phyloP scores from a whole-genome alignment of 2,888 invertebrate genomes.

The Phlogophora meticulosa region DNA sequence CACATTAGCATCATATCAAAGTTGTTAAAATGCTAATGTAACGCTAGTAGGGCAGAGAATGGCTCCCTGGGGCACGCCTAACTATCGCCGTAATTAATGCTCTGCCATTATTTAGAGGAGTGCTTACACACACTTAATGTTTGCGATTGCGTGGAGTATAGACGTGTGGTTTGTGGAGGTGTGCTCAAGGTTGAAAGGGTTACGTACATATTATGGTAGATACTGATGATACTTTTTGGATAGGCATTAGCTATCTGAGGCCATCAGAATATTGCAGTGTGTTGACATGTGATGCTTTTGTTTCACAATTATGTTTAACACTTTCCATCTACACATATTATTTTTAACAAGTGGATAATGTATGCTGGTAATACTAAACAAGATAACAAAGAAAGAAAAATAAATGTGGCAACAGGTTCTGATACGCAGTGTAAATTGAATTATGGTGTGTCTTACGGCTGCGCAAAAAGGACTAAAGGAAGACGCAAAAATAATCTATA shows the following conservation, averaged over 20 bases:
- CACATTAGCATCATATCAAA: constrained; percentile 62
- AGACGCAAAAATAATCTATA: too few species aligned
- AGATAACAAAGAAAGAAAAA: too few species aligned
- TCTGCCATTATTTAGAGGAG: constrained; percentile 68
- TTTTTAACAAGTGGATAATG: too few species aligned
- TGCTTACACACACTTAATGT: constrained; percentile 64
- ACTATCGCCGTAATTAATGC: constrained; percentile 69
- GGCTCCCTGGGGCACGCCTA: constrained; percentile 62
- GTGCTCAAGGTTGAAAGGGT: constrained; percentile 2
- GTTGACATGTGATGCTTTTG: not conserved
- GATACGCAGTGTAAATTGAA: too few species aligned
- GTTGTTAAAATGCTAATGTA: constrained; percentile 68
- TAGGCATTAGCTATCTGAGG: not conserved
- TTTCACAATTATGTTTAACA: too few species aligned
- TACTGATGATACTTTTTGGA: not conserved
- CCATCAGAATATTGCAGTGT: not conserved
- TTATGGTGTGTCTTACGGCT: too few species aligned
- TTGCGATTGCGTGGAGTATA: constrained; percentile 47
- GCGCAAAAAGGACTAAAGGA: too few species aligned
- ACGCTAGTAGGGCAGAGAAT: constrained; percentile 62
- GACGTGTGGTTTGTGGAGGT: constrained; percentile 21
- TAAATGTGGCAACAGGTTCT: too few species aligned
- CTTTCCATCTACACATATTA: too few species aligned
- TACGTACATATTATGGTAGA: not conserved
- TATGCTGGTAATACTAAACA: too few species aligned